Conservation (phyloP, 1,140 invertebrate species). For the Aphelenchoides besseyi region DNA sequence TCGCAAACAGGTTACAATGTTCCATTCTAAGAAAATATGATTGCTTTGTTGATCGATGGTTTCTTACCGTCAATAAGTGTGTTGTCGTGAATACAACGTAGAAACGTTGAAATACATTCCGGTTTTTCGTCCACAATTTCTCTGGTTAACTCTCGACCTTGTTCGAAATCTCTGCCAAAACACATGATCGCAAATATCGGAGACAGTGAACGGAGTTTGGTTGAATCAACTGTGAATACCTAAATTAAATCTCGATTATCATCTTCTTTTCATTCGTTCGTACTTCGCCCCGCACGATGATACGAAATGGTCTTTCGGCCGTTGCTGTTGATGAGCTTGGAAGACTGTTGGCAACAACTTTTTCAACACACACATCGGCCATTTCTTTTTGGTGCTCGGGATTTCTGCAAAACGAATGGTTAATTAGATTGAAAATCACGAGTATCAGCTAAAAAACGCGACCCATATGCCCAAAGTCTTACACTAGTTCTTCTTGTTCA, state of each 20-base stretch:
- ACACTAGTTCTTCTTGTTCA: background rate
- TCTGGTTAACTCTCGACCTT: constrained; percentile 26
- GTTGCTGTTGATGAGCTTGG: background rate
- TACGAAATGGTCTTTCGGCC: background rate
- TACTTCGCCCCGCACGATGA: background rate
- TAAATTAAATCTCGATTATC: constrained; percentile 18
- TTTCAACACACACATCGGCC: background rate
- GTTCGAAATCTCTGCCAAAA: constrained; percentile 30
- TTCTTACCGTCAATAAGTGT: constrained; percentile 28
- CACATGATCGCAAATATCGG: constrained; percentile 34
- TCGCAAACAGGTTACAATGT: constrained; percentile 27
- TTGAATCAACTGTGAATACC: constrained; percentile 31
- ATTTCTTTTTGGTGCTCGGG: background rate
- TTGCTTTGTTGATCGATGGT: background rate
- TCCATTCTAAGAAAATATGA: constrained; percentile 31
- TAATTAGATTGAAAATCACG: background rate
- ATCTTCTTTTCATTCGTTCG: background rate
- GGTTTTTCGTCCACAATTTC: constrained; percentile 32
- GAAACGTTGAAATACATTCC: constrained; percentile 24
- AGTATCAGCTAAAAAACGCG: too few relatives aligned
- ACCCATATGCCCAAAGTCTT: too few relatives aligned
- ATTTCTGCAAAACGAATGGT: background rate
- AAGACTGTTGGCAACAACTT: background rate
- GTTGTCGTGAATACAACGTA: constrained; percentile 26
- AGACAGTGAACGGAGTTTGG: constrained; percentile 26